These are phyloP conservation scores for Dorcus parallelipipedus DNA, from an alignment of 2,888 invertebrate genomes.

Conservation along the genomic window DNA sequence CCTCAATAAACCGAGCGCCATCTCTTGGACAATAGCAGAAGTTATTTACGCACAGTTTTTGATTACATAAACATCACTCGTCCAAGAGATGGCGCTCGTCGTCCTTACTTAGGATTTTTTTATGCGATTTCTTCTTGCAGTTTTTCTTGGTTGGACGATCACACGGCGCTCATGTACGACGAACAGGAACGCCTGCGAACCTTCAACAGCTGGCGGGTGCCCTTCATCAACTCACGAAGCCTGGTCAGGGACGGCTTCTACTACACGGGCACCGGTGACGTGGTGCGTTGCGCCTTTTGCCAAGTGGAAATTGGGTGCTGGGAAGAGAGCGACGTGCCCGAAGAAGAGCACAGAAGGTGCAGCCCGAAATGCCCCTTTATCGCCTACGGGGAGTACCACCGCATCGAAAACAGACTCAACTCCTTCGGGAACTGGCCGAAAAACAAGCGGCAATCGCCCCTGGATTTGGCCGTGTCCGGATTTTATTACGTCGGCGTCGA, in stretches of 20 bases:
- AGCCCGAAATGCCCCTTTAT: slow-evolving; percentile 60
- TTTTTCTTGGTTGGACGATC: too few species aligned
- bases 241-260: slow-evolving; percentile 84
- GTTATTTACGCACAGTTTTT: too few species aligned
- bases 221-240: slow-evolving; percentile 60
- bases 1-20: too few species aligned
- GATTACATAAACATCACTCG: too few species aligned
- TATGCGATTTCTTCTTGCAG: too few species aligned
- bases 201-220: slow-evolving; percentile 63
- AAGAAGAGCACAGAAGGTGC: slow-evolving; percentile 62
- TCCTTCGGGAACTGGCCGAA: slow-evolving; percentile 64
- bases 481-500: slow-evolving; percentile 71
- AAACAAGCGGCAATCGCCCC: slow-evolving; percentile 55
- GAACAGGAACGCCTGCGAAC: slow-evolving; percentile 39
- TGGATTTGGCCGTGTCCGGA: slow-evolving; percentile 67
- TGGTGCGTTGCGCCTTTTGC: slow-evolving; percentile 80
- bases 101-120: too few species aligned
- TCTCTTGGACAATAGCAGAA: too few species aligned
- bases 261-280: slow-evolving; percentile 67
- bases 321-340: slow-evolving; percentile 64
- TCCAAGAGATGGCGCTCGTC: too few species aligned
- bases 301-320: slow-evolving; percentile 65
- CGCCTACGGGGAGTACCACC: not conserved
- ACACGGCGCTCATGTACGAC: too few species aligned
- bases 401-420: slow-evolving; percentile 52